Percentiles rank a stretch among this genome's conserved stretches.
Conservation (phyloP, 2,888 invertebrate species). For the Platerodrilus igneus region DNA sequence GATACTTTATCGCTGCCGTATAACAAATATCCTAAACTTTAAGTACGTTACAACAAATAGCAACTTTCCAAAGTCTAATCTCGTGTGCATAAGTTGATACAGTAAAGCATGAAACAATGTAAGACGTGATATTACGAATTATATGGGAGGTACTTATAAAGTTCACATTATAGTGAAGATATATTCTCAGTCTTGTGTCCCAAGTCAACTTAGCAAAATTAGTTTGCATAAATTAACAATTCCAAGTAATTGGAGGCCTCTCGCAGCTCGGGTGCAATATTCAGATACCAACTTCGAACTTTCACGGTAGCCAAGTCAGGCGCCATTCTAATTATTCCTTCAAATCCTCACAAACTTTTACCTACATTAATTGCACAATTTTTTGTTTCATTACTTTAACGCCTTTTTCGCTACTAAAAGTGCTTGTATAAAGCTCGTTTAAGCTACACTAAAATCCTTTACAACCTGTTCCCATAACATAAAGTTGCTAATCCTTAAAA, state of each 20-base stretch:
- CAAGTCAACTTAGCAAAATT: slow-evolving; percentile 32
- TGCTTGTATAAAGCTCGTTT: too few relatives aligned
- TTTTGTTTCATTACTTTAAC: too few relatives aligned
- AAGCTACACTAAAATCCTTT: too few relatives aligned
- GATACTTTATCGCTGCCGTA: background rate
- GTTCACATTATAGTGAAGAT: slow-evolving; percentile 17
- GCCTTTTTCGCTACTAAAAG: too few relatives aligned
- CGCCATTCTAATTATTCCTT: slow-evolving; percentile 41
- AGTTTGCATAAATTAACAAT: slow-evolving; percentile 41
- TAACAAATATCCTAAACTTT: slow-evolving; percentile 1
- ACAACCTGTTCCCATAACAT: too few relatives aligned
- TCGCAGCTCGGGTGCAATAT: slow-evolving; percentile 30
- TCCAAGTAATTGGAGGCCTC: slow-evolving; percentile 34
- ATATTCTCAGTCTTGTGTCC: slow-evolving; percentile 24
- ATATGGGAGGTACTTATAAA: slow-evolving; percentile 11
- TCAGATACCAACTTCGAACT: slow-evolving; percentile 27
- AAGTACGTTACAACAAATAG: too few relatives aligned
- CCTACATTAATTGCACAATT: too few relatives aligned
- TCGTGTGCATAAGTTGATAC: too few relatives aligned
- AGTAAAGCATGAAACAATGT: too few relatives aligned
- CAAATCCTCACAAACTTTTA: slow-evolving; percentile 42
- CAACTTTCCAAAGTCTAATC: too few relatives aligned
- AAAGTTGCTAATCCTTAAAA: too few relatives aligned
- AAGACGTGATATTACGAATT: too few relatives aligned
- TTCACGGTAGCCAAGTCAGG: slow-evolving; percentile 33